Evolutionary conservation across 1,140 invertebrate genomes (phyloP).

Genomic region (Pissodes strobi): DNA sequence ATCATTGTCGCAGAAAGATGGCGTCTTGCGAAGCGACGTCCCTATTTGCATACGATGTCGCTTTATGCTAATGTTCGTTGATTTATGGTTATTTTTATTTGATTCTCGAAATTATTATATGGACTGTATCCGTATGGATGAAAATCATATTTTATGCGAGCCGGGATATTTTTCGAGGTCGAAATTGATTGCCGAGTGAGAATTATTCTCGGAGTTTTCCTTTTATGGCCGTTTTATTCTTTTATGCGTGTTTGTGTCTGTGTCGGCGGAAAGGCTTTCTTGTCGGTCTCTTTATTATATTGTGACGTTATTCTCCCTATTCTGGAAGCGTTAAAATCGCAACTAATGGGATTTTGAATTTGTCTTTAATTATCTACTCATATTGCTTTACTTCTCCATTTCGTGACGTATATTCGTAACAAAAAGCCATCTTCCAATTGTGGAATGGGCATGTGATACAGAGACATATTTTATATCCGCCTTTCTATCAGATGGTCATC

Average conservation of each 20-base stretch:
- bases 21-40: conserved; percentile 44
- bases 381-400: no score
- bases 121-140: conserved; percentile 58
- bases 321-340: no score
- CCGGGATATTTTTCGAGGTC: conserved; percentile 35
- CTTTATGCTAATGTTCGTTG: conserved; percentile 54
- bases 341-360: no score
- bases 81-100: conserved; percentile 58
- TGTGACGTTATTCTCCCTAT: no score
- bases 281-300: background rate
- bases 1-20: conserved; percentile 45
- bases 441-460: no score
- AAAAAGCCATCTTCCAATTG: no score
- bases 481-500: no score
- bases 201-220: conserved; percentile 14
- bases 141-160: conserved; percentile 56
- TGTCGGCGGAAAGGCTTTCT: background rate
- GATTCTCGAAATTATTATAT: conserved; percentile 58
- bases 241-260: conserved; percentile 17
- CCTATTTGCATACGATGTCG: conserved; percentile 54
- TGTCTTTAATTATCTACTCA: no score
- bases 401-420: no score
- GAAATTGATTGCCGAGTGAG: conserved; percentile 44
- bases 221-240: conserved; percentile 9
- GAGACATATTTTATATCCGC: no score